Percentiles rank a stretch among this genome's conserved stretches.
These are phyloP conservation scores for Heterodera carotae DNA, from an alignment of 1,140 invertebrate species.

Conservation along the genomic window DNA sequence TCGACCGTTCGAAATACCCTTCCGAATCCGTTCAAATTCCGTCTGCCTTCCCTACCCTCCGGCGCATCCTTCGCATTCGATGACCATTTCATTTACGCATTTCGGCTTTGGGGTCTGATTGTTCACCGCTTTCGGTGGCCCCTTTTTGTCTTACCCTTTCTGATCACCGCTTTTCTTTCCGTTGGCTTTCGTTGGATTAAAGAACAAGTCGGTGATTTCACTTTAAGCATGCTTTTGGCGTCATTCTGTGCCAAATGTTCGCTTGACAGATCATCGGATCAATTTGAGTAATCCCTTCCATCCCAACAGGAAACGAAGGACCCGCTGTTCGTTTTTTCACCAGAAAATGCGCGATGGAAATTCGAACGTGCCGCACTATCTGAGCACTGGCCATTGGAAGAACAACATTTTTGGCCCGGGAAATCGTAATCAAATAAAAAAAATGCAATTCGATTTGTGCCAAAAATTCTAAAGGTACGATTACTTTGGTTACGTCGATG, in stretches of 20 bases:
- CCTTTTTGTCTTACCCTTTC: conserved; percentile 48
- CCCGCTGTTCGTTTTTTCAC: conserved; percentile 64
- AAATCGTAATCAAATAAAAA: conserved; percentile 55
- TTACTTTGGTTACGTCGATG: conserved; percentile 60
- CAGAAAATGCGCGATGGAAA: conserved; percentile 61
- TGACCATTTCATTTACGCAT: conserved; percentile 23
- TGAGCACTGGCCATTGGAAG: conserved; percentile 62
- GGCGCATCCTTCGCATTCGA: conserved; percentile 26
- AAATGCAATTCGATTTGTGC: conserved; percentile 12
- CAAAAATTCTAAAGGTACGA: conserved; percentile 43
- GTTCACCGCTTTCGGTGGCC: conserved; percentile 40
- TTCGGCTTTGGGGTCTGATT: conserved; percentile 56
- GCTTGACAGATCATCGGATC: too few relatives aligned
- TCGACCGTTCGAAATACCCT: neutral
- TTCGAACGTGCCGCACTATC: conserved; percentile 58
- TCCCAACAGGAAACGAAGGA: conserved; percentile 57
- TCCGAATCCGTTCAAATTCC: conserved; percentile 2
- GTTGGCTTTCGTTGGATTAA: conserved; percentile 62
- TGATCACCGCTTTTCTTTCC: conserved; percentile 48
- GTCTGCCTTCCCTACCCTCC: neutral
- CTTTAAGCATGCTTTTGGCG: neutral
- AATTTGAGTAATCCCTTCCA: too few relatives aligned
- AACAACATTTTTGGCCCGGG: conserved; percentile 63
- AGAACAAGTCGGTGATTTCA: conserved; percentile 48
- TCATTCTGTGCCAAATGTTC: conserved; percentile 4